phyloP scores from a whole-genome alignment of 2,888 invertebrate genomes.

The Cyrtodaria siliqua region DNA sequence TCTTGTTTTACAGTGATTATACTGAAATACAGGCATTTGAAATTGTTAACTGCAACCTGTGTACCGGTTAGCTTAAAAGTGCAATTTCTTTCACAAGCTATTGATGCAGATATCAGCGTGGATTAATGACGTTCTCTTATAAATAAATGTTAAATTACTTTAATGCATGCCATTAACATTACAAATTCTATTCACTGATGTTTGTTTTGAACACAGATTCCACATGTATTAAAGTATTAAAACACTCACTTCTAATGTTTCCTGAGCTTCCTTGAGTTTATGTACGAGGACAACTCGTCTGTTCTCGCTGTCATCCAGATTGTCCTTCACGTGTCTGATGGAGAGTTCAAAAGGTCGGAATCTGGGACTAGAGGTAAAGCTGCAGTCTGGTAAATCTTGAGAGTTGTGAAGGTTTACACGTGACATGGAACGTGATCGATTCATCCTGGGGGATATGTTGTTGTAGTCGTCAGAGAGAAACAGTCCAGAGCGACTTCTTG shows the following conservation, averaged over 20 bases:
- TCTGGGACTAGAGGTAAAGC: slow-evolving; percentile 41
- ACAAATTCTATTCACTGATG: too few species aligned
- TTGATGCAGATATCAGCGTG: too few species aligned
- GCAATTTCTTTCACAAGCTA: too few species aligned
- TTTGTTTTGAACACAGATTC: too few species aligned
- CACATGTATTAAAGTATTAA: too few species aligned
- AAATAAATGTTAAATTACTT: too few species aligned
- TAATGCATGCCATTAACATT: too few species aligned
- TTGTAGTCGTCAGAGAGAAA: slow-evolving; percentile 67
- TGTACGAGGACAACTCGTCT: slow-evolving; percentile 79
- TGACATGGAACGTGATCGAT: slow-evolving; percentile 74
- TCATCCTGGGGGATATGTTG: slow-evolving; percentile 63
- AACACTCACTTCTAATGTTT: slow-evolving; percentile 77
- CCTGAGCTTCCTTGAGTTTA: slow-evolving; percentile 83
- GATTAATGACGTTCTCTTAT: too few species aligned
- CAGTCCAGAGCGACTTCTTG: slow-evolving; percentile 63
- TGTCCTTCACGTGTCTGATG: slow-evolving; percentile 65
- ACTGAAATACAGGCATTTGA: too few species aligned
- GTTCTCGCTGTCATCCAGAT: slow-evolving; percentile 82
- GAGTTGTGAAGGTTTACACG: slow-evolving; percentile 67
- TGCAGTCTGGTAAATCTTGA: slow-evolving; percentile 61
- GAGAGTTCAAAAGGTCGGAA: slow-evolving; percentile 66
- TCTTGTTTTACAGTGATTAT: too few species aligned
- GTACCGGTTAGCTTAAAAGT: too few species aligned
- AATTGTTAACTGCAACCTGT: too few species aligned